phyloP scores from a whole-genome alignment of 1,140 invertebrate genomes.

The Drosophila insularis region DNA sequence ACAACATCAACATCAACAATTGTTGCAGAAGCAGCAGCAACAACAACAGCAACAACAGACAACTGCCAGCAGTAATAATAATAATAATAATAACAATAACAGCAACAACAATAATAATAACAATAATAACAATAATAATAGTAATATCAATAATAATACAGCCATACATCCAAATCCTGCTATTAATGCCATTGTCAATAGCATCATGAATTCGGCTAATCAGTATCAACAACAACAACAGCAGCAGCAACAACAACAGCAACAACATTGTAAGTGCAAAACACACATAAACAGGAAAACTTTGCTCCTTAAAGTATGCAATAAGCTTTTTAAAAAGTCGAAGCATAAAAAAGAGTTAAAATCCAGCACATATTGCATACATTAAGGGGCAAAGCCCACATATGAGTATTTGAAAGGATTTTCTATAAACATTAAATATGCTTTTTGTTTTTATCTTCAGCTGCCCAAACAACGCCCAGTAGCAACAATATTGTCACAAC shows the following conservation, averaged over 20 bases:
- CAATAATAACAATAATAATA: conserved; percentile 41
- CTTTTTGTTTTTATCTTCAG: background rate
- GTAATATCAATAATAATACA: conserved; percentile 82
- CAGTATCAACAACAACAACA: conserved; percentile 88
- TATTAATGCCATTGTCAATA: conserved; percentile 89
- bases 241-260: conserved; percentile 83
- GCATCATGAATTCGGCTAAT: conserved; percentile 90
- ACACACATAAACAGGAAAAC: too few relatives aligned
- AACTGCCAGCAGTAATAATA: conserved; percentile 66
- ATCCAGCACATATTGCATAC: too few relatives aligned
- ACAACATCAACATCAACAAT: conserved; percentile 66
- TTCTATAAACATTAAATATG: too few relatives aligned
- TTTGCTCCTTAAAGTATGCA: too few relatives aligned
- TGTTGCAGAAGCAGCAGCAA: conserved; percentile 63
- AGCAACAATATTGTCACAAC: conserved; percentile 18
- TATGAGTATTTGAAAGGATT: too few relatives aligned
- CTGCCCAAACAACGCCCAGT: conserved; percentile 28
- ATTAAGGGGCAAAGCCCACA: too few relatives aligned
- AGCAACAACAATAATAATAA: conserved; percentile 44
- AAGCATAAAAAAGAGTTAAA: too few relatives aligned
- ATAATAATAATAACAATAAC: conserved; percentile 66
- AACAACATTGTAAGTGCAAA: conserved; percentile 50
- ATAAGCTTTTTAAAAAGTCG: too few relatives aligned
- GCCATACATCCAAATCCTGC: conserved; percentile 88
- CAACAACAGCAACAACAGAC: conserved; percentile 45